Percentiles rank a stretch among this genome's conserved stretches.
phyloP scores from a whole-genome alignment of 1,140 invertebrate genomes.

The Drosophila hydei region DNA sequence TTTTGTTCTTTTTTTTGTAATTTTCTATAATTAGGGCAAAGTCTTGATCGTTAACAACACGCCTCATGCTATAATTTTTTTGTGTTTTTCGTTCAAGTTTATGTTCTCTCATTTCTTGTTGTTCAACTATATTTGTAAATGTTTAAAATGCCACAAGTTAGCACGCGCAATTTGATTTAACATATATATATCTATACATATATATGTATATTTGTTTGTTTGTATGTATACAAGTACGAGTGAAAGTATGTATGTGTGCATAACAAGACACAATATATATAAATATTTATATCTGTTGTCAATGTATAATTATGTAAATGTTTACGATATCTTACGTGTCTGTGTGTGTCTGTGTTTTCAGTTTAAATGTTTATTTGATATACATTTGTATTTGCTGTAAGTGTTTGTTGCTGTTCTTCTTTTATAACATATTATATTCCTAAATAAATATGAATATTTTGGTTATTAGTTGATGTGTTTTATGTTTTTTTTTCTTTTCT shows the following conservation, averaged over 20 bases:
- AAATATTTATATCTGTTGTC: slow-evolving; percentile 6
- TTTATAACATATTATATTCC: slow-evolving; percentile 14
- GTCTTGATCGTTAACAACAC: slow-evolving; percentile 55
- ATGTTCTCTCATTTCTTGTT: not conserved
- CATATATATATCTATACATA: slow-evolving; percentile 49
- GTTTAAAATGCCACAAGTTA: slow-evolving; percentile 50
- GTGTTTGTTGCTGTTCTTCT: not conserved
- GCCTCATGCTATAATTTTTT: slow-evolving; percentile 28
- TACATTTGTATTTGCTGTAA: slow-evolving; percentile 12
- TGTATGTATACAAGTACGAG: slow-evolving; percentile 23
- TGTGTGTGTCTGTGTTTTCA: not conserved
- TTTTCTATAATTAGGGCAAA: slow-evolving; percentile 49
- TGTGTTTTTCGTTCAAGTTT: slow-evolving; percentile 4
- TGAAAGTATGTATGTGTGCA: slow-evolving; percentile 19
- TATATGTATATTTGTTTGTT: slow-evolving; percentile 4
- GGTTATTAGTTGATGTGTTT: not conserved
- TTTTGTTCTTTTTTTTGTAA: slow-evolving; percentile 48
- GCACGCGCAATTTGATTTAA: slow-evolving; percentile 44
- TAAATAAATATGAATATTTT: slow-evolving; percentile 22
- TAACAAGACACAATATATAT: slow-evolving; percentile 33
- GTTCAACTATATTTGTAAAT: slow-evolving; percentile 44
- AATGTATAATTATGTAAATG: slow-evolving; percentile 5
- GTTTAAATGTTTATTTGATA: slow-evolving; percentile 15
- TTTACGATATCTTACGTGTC: slow-evolving; percentile 5
- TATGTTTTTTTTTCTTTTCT: not conserved